These are phyloP conservation scores for Ceraclea dissimilis DNA, from an alignment of 2,888 invertebrate genomes.

Conservation along the genomic window DNA sequence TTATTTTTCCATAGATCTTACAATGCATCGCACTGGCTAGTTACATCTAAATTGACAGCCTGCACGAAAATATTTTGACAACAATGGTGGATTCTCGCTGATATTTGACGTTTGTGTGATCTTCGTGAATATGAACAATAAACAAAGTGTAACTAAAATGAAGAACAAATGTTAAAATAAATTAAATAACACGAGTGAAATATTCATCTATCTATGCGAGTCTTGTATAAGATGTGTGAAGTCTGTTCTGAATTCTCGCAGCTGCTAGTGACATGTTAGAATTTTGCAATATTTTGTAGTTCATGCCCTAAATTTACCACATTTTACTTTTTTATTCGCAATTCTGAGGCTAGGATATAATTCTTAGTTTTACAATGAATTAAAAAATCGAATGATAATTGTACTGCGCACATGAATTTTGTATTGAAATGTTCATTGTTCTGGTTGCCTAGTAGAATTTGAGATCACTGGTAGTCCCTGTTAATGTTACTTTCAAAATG, in stretches of 20 bases:
- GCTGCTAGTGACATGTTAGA: constrained; percentile 65
- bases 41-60: constrained; percentile 1
- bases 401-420: background rate
- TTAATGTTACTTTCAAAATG: too few species aligned
- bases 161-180: constrained; percentile 49
- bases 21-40: background rate
- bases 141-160: constrained; percentile 45
- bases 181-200: constrained; percentile 37
- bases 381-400: too few species aligned
- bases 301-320: constrained; percentile 5
- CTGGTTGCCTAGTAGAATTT: background rate
- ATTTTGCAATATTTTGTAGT: constrained; percentile 28
- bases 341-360: background rate
- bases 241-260: constrained; percentile 90
- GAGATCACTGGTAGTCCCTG: too few species aligned
- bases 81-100: constrained; percentile 25
- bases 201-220: constrained; percentile 41
- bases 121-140: constrained; percentile 31
- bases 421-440: background rate
- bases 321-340: background rate
- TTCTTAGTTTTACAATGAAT: too few species aligned
- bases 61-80: constrained; percentile 21
- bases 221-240: constrained; percentile 72
- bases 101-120: constrained; percentile 24
- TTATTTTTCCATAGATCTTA: too few species aligned